Evolutionary conservation across 2,113 vertebrate genomes (phyloP).

Genomic region (Lontra canadensis): DNA sequence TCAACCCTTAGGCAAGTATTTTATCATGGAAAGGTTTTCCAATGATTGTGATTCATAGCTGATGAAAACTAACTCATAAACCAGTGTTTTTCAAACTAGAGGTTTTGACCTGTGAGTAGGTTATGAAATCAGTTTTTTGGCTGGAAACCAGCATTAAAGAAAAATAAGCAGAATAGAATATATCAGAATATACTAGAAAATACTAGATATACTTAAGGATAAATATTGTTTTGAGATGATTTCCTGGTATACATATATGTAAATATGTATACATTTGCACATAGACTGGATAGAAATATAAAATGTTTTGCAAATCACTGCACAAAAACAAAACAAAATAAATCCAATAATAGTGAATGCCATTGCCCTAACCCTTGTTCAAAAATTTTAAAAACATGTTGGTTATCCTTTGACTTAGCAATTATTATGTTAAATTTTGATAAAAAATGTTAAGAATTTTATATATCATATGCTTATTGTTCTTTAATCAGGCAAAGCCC

Average conservation of each 20-base stretch:
- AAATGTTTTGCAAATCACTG: neutral
- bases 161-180: neutral
- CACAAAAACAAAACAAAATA: constrained; percentile 9
- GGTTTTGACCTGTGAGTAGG: constrained; percentile 31
- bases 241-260: neutral
- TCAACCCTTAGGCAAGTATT: constrained; percentile 70
- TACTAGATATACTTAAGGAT: neutral
- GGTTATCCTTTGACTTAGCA: neutral
- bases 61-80: constrained; percentile 52
- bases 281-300: neutral
- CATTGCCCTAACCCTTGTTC: neutral
- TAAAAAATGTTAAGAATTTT: neutral
- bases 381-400: neutral
- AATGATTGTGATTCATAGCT: constrained; percentile 68
- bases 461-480: neutral
- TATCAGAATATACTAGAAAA: neutral
- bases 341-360: neutral
- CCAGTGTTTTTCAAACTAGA: constrained; percentile 45
- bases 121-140: constrained; percentile 57
- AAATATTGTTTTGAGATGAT: neutral
- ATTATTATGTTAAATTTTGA: neutral
- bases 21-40: constrained; percentile 64
- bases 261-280: neutral
- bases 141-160: constrained; percentile 14
- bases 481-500: neutral